These are phyloP conservation scores for Galerucella pusilla DNA, from an alignment of 2,888 invertebrate genomes.

Conservation along the genomic window DNA sequence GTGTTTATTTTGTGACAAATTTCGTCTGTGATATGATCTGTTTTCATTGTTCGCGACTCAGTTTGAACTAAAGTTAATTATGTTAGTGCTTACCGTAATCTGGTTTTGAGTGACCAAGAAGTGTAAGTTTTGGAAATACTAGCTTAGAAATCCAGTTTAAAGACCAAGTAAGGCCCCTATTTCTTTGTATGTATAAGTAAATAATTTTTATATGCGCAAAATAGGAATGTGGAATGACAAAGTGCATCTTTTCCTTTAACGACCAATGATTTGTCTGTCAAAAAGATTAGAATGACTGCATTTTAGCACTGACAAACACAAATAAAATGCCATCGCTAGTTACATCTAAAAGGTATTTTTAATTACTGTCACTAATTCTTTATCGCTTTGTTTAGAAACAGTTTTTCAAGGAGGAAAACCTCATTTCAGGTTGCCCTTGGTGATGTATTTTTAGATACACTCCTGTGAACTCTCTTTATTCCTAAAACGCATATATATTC, in stretches of 20 bases:
- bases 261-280: not conserved
- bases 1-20: constrained; percentile 24
- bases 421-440: constrained; percentile 44
- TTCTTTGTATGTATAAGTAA: not conserved
- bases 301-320: not conserved
- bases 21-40: not conserved
- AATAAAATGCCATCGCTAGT: not conserved
- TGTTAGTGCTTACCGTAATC: not conserved
- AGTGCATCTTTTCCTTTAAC: not conserved
- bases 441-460: constrained; percentile 48
- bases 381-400: constrained; percentile 16
- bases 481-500: constrained; percentile 32
- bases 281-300: not conserved
- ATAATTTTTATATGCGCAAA: not conserved
- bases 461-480: constrained; percentile 45
- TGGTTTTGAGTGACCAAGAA: not conserved
- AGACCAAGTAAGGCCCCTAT: not conserved
- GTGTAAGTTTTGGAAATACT: not conserved
- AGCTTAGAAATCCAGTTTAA: not conserved
- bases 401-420: constrained; percentile 32
- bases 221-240: not conserved
- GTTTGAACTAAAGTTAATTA: not conserved
- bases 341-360: not conserved
- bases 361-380: not conserved
- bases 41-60: not conserved